Conservation (phyloP, 2,797 vertebrate species). For the Cryptoprocta ferox region DNA sequence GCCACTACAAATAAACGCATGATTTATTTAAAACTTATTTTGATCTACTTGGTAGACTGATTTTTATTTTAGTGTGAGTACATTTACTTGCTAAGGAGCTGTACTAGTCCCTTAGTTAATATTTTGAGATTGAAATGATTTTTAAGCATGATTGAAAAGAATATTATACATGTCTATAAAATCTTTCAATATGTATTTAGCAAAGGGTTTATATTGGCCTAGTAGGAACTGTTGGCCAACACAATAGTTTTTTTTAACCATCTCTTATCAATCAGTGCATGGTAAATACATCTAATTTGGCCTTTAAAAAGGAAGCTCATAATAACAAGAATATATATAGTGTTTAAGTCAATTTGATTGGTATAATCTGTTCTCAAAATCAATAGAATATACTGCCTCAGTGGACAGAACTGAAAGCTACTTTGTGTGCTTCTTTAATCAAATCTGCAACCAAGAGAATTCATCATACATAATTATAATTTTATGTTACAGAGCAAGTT, state of each 20-base stretch:
- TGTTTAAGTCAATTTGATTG: neutral
- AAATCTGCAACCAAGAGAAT: conserved; percentile 38
- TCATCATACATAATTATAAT: conserved; percentile 31
- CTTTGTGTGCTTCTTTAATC: conserved; percentile 13
- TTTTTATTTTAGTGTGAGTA: conserved; percentile 56
- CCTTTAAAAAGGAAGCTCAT: conserved; percentile 28
- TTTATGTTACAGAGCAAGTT: conserved; percentile 89
- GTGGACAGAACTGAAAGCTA: conserved; percentile 35
- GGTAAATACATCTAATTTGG: conserved; percentile 19
- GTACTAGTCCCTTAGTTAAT: conserved; percentile 51
- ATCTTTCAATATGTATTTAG: neutral
- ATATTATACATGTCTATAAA: conserved; percentile 29
- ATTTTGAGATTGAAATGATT: conserved; percentile 58
- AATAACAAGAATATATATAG: neutral
- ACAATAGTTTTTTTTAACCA: neutral
- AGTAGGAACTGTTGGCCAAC: neutral
- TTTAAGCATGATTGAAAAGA: conserved; percentile 48
- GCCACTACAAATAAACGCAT: neutral
- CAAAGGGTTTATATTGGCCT: neutral
- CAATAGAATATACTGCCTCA: neutral
- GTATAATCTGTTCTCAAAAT: conserved; percentile 1
- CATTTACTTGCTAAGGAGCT: conserved; percentile 43
- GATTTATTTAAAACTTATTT: conserved; percentile 41
- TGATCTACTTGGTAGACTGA: neutral
- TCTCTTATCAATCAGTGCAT: neutral